Base-by-base conservation (phyloP, 2,113 vertebrate species). In the Scomber colias region DNA sequence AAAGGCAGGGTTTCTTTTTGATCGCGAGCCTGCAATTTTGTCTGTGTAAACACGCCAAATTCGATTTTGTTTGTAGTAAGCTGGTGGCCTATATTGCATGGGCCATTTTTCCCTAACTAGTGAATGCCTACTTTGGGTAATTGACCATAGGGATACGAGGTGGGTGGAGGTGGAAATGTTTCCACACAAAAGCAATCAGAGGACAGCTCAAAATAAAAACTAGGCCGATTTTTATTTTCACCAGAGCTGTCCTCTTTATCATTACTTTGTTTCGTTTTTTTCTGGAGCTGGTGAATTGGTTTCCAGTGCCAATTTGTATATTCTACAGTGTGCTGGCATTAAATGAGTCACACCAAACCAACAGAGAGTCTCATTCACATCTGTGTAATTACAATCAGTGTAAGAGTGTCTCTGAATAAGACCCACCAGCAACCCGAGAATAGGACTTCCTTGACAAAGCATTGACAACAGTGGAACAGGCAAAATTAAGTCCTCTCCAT, bases 321-420 rank as follows among this genome's bases (percentile, higher is more conserved):
- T 77, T 79, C 68, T 57, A 48, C 66, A 66, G 45, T 78, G 73
- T 85, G 76, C 64, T 79, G 65, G 75, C 56, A 77, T 86, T 75
- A 84, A 87, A 88, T 72, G 66, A 86, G 72, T 79, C 71, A 70
- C 75, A 78, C 76, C 77, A 87, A 65, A 81, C 71, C 71, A 65
- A 59, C 73, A 75, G 82, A 83, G 77, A 83, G 79, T 82, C 77
- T 85, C 69, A 84, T 88, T 92, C 86, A 85, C 59, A 30, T 86
- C 72, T 86, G 75, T 89, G 81, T 91, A 93, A 94, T 94, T 93
- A 93, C 84, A 92, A 91, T 94, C 87, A 86, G 76, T 79, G 76
- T 83, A 84, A 74, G 76, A 90, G 86, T 82, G 70, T 77, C 24
- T 89, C 84, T 91, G 89, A 92, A 91, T 89, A 84, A 85, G 86